These are phyloP conservation scores for Trachelipus rathkii DNA, from an alignment of 1,140 invertebrate genomes.

Conservation along the genomic window DNA sequence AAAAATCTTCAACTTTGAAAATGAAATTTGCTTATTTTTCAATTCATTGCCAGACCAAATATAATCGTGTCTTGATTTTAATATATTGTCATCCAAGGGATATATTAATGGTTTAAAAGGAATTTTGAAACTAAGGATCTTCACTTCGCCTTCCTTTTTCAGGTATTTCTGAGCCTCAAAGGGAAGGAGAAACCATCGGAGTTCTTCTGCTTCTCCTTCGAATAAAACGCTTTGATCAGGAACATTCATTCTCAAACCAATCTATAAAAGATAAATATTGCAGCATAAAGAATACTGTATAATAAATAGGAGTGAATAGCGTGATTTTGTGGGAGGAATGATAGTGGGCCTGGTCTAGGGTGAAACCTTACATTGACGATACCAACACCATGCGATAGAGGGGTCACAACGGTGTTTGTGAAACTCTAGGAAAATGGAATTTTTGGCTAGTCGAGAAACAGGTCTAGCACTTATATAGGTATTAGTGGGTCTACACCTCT, in stretches of 20 bases:
- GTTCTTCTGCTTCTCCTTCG: conserved; percentile 61
- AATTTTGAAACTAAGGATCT: not conserved
- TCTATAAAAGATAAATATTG: conserved; percentile 51
- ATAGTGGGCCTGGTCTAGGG: too few species aligned
- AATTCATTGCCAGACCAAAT: not conserved
- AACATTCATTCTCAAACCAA: conserved; percentile 66
- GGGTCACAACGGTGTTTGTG: too few species aligned
- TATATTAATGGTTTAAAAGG: not conserved
- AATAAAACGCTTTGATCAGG: conserved; percentile 69
- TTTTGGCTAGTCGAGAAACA: too few species aligned
- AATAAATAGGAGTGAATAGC: too few species aligned
- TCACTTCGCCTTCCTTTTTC: not conserved
- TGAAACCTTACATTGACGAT: too few species aligned
- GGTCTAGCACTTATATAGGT: too few species aligned
- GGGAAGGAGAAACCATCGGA: conserved; percentile 79
- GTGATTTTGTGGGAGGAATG: too few species aligned
- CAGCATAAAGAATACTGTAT: too few species aligned
- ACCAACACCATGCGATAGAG: too few species aligned
- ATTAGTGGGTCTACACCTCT: too few species aligned
- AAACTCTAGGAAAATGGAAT: too few species aligned
- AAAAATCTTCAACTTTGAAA: too few species aligned
- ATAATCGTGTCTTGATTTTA: conserved; percentile 1
- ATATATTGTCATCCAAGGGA: not conserved
- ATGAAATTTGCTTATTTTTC: not conserved
- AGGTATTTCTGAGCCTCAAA: conserved; percentile 53